Base-by-base conservation (phyloP, 2,113 vertebrate genomes). In the Agelaius tricolor region DNA sequence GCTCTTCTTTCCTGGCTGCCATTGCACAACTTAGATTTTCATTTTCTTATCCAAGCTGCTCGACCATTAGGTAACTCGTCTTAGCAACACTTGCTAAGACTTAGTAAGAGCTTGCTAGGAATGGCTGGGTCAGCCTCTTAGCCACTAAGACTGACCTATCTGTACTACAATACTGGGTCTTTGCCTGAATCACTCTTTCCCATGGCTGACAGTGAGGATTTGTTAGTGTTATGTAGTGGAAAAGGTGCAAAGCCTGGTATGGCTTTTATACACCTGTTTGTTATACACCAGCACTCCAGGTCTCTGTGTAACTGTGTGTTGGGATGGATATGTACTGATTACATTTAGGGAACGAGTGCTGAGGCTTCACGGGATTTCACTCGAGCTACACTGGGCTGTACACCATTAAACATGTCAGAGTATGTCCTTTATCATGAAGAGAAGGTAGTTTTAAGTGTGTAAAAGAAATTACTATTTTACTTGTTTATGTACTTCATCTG, bases 251-350 rank as follows among this genome's bases (percentile, higher is more conserved):
- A 46, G 37, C 8, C 46, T 76, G 69, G 5, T 18, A 3, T 31
- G n/a, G 13, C 43, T 37, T 7, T 54, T 54, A 30, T 54, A 19
- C 52, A 19, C 1, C 43, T 28, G 28, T 27, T 55, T 3, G 22
- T 41, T 28, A 8, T 0, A 57, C 16, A n/a, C 10, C 59, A 47
- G 30, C 47, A 46, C 10, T 57, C 20, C 0, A 0, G 12, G 65
- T 68, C 14, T 68, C 44, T 2, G 0, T 39, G 33, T 55, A 41
- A 14, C 15, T 54, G 21, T 69, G 15, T 46, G 5, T 67, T 58
- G 28, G n/a, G 31, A 7, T 82, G n/a, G 31, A 7, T 82, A 35
- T 24, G 46, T 27, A 23, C 28, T 55, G 35, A 14, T 65, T 59
- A 23, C 12, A 26, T 49, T 69, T 61, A 49, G 18, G 44, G 41